phyloP scores from a whole-genome alignment of 1,140 invertebrate genomes.

The Plectrocnemia conspersa region DNA sequence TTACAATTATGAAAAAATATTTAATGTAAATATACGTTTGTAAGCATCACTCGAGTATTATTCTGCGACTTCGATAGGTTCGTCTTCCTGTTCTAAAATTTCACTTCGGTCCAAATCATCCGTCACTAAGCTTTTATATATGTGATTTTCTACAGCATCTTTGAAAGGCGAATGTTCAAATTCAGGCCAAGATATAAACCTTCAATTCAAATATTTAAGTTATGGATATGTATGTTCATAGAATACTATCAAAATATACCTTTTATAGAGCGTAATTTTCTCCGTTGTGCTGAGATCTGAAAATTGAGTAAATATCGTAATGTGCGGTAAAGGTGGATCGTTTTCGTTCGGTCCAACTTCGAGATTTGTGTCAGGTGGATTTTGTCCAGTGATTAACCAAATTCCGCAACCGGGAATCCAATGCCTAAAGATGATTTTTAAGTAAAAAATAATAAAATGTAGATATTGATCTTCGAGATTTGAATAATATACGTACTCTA shows the following conservation, averaged over 20 bases:
- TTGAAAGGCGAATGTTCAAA: constrained; percentile 55
- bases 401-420: constrained; percentile 61
- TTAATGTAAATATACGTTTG: not conserved
- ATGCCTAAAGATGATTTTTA: constrained; percentile 44
- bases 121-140: constrained; percentile 26
- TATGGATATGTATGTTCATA: not conserved
- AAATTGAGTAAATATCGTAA: constrained; percentile 60
- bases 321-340: constrained; percentile 50
- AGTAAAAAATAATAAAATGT: not conserved
- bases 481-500: constrained; percentile 50
- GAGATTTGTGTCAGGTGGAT: constrained; percentile 44
- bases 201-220: constrained; percentile 34
- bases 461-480: not conserved
- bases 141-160: constrained; percentile 53
- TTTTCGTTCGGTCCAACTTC: constrained; percentile 37
- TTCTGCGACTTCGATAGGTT: constrained; percentile 6
- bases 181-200: constrained; percentile 57
- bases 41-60: not conserved
- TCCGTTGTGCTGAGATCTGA: constrained; percentile 53
- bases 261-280: constrained; percentile 55
- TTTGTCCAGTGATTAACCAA: constrained; percentile 53
- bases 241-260: constrained; percentile 35
- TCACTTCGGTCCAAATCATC: constrained; percentile 12
- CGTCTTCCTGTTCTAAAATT: constrained; percentile 33
- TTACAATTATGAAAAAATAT: too few relatives aligned